phyloP scores from a whole-genome alignment of 2,888 invertebrate species.

The Dynastes tityus region DNA sequence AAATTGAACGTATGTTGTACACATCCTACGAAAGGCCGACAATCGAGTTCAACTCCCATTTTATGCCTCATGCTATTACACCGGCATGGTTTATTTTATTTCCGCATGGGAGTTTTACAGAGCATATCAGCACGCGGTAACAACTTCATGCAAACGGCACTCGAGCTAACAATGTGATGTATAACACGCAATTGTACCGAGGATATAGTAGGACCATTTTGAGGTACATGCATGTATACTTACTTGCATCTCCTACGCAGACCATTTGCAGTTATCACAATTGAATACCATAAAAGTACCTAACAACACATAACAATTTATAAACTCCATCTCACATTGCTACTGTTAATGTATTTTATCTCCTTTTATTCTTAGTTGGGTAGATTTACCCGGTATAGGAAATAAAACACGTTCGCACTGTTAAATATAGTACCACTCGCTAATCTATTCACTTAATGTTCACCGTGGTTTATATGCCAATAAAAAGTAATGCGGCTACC shows the following conservation, averaged over 20 bases:
- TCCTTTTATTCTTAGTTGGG: conserved; percentile 22
- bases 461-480: conserved; percentile 56
- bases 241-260: conserved; percentile 24
- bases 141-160: too few species aligned
- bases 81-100: too few species aligned
- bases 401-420: conserved; percentile 22
- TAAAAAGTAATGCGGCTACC: conserved; percentile 57
- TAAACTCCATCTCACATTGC: conserved; percentile 21
- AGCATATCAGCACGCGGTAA: too few species aligned
- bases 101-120: too few species aligned
- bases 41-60: too few species aligned
- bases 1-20: too few species aligned
- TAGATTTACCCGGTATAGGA: conserved; percentile 22
- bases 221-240: background rate
- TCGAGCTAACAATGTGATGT: background rate
- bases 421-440: conserved; percentile 38
- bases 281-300: conserved; percentile 29
- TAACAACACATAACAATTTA: conserved; percentile 35
- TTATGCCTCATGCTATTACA: too few species aligned
- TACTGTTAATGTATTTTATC: conserved; percentile 38
- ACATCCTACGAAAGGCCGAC: too few species aligned
- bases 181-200: conserved; percentile 5
- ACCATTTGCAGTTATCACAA: conserved; percentile 32
- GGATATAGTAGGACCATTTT: background rate
- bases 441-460: conserved; percentile 54